These are phyloP conservation scores for Athene cunicularia DNA, from an alignment of 2,113 vertebrate genomes.

Conservation along the genomic window DNA sequence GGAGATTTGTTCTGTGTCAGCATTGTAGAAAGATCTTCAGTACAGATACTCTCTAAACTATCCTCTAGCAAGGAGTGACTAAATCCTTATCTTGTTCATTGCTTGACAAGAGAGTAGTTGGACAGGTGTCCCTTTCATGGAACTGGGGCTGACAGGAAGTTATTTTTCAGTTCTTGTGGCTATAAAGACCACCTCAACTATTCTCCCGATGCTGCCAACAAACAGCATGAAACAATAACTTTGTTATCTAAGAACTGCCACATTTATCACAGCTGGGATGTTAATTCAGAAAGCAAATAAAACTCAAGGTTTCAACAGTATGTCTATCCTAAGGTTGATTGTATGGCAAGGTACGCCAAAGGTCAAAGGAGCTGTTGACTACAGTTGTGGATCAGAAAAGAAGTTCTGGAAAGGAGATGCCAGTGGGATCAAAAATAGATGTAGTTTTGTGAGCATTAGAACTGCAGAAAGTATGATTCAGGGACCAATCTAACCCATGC, in stretches of 20 bases:
- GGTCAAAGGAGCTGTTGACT: neutral
- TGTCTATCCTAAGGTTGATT: neutral
- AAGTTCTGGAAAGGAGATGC: neutral
- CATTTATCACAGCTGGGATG: neutral
- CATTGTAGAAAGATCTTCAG: neutral
- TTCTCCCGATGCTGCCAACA: neutral
- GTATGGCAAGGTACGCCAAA: neutral
- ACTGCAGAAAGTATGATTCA: neutral
- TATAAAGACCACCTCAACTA: neutral
- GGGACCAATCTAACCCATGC: neutral
- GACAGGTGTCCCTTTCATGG: neutral
- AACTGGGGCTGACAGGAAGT: neutral
- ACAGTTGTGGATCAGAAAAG: neutral
- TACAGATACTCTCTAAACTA: neutral
- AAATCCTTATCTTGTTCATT: neutral
- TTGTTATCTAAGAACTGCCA: neutral
- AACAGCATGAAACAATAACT: neutral
- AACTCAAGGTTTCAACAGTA: neutral
- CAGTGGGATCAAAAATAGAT: neutral
- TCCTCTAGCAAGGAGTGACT: neutral
- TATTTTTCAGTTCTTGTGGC: neutral
- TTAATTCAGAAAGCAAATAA: neutral
- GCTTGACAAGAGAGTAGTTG: neutral
- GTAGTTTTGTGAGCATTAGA: neutral
- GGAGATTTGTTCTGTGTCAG: neutral